These are phyloP conservation scores for Thunnus albacares DNA, from an alignment of 2,797 vertebrate species.

Conservation along the genomic window DNA sequence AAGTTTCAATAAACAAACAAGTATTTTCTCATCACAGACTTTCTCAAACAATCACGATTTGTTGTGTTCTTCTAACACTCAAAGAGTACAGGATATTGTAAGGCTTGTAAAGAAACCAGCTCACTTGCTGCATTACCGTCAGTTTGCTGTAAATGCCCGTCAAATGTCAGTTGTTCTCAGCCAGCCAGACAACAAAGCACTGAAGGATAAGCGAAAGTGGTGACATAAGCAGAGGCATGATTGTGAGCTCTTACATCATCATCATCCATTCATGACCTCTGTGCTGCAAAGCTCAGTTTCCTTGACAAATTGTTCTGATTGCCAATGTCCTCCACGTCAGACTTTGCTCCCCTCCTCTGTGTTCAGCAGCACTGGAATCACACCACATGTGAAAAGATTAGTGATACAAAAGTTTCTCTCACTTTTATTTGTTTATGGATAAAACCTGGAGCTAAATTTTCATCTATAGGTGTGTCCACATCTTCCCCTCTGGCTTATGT, in stretches of 20 bases:
- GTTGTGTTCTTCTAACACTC: not conserved
- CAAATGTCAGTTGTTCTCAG: conserved; percentile 23
- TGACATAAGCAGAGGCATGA: conserved; percentile 44
- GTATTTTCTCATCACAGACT: not conserved
- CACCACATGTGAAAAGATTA: not conserved
- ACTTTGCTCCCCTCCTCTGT: not conserved
- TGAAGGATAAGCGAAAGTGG: conserved; percentile 48
- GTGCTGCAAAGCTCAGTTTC: conserved; percentile 19
- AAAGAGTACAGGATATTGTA: not conserved
- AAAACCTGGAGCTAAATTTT: not conserved
- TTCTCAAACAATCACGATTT: not conserved
- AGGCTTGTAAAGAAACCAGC: conserved; percentile 2
- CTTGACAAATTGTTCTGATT: conserved; percentile 26
- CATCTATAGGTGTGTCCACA: conserved; percentile 38
- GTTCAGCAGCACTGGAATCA: not conserved
- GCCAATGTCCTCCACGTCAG: not conserved
- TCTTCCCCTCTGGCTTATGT: conserved; percentile 20
- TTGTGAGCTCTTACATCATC: conserved; percentile 57
- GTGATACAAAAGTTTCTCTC: not conserved
- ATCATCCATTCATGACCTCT: conserved; percentile 28
- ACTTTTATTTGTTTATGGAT: not conserved
- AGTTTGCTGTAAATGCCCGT: conserved; percentile 16
- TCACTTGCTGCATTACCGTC: not conserved
- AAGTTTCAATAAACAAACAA: not conserved
- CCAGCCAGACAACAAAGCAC: conserved; percentile 62